A percentile compares a stretch with the other conserved stretches of the same genome.
Evolutionary conservation across 2,113 vertebrate species (phyloP).

Genomic region (Rattus norvegicus): DNA sequence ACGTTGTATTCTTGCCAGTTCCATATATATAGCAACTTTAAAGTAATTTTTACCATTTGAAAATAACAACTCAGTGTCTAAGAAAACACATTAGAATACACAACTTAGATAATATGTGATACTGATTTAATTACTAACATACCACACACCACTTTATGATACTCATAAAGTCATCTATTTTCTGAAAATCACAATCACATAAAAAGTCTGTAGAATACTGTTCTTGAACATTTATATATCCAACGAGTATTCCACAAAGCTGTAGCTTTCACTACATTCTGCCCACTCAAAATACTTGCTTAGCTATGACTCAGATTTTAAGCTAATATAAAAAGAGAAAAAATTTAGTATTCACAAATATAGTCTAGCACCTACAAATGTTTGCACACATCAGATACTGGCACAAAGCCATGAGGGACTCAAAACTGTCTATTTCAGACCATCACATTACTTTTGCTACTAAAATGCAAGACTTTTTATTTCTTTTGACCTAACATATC

Average conservation of each 20-base stretch:
- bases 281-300: slow-evolving; percentile 30
- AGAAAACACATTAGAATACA: slow-evolving; percentile 36
- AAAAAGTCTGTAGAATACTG: neutral
- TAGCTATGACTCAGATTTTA: slow-evolving; percentile 47
- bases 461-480: slow-evolving; percentile 57
- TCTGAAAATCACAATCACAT: slow-evolving; percentile 21
- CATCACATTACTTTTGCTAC: slow-evolving; percentile 53
- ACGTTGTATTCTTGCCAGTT: neutral
- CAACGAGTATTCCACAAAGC: neutral
- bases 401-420: slow-evolving; percentile 2
- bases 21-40: neutral
- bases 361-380: slow-evolving; percentile 26
- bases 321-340: slow-evolving; percentile 39
- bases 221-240: neutral
- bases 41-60: slow-evolving; percentile 33
- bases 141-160: neutral
- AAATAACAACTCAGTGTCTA: slow-evolving; percentile 24
- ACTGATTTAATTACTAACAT: slow-evolving; percentile 50
- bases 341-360: neutral
- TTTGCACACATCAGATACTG: slow-evolving; percentile 47
- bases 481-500: neutral
- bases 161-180: slow-evolving; percentile 50
- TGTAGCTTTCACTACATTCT: slow-evolving; percentile 53
- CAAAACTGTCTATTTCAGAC: slow-evolving; percentile 35
- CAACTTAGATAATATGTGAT: slow-evolving; percentile 17